Percentiles rank a stretch among this genome's conserved stretches.
phyloP scores from a whole-genome alignment of 2,113 vertebrate species.

The Hystrix cristata region DNA sequence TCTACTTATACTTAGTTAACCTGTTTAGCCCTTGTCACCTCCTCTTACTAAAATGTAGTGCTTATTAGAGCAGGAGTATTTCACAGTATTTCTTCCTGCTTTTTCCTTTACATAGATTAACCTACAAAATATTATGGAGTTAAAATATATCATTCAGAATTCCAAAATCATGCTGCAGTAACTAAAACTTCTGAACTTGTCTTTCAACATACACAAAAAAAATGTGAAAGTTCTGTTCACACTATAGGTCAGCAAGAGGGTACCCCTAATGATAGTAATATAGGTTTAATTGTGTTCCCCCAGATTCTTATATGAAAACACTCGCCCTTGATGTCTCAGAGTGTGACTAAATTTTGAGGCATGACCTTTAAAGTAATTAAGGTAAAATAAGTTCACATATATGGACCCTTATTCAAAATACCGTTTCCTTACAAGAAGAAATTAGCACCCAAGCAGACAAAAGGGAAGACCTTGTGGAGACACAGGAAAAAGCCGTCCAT shows the following conservation, averaged over 20 bases:
- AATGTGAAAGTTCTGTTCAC: background rate
- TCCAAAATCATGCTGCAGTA: background rate
- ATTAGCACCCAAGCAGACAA: background rate
- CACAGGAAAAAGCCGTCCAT: background rate
- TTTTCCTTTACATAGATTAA: background rate
- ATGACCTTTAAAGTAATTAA: background rate
- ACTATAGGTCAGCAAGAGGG: background rate
- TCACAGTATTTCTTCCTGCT: background rate
- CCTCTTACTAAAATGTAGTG: background rate
- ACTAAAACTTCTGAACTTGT: background rate
- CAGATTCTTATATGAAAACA: background rate
- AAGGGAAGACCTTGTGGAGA: background rate
- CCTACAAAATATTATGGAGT: background rate
- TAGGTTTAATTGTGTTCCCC: background rate
- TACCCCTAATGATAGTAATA: background rate
- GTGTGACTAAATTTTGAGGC: background rate
- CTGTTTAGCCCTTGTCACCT: background rate
- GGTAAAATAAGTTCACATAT: background rate
- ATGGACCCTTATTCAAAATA: fast-evolving
- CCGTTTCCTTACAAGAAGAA: background rate
- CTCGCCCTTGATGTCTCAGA: background rate
- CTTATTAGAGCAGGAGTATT: background rate
- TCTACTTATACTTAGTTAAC: background rate
- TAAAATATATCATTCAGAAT: conserved; percentile 26
- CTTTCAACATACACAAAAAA: background rate